Percentiles rank a stretch among this genome's conserved stretches.
Evolutionary conservation across 2,113 vertebrate species (phyloP).

Genomic region (Cheilinus undulatus): DNA sequence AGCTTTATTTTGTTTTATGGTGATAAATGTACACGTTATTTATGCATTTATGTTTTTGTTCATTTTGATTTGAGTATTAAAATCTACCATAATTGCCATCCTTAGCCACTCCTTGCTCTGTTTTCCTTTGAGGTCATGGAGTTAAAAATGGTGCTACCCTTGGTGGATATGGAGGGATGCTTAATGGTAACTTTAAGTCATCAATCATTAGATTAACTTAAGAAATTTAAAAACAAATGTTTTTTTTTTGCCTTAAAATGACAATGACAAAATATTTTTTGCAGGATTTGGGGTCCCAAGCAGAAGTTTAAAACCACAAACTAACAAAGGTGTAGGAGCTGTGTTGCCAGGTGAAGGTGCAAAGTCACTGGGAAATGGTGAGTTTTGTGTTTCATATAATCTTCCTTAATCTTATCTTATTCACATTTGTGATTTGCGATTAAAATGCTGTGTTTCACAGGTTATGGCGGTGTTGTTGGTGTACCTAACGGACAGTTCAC

Average conservation of each 20-base stretch:
- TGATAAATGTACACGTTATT: no score
- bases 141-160: slow-evolving; percentile 38
- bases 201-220: not conserved
- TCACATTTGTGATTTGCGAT: not conserved
- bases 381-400: not conserved
- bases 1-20: no score
- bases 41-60: no score
- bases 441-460: slow-evolving; percentile 40
- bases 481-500: slow-evolving; percentile 51
- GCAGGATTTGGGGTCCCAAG: slow-evolving; percentile 45
- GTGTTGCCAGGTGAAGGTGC: slow-evolving; percentile 28
- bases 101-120: not conserved
- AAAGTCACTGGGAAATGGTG: slow-evolving; percentile 22
- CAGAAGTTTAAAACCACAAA: slow-evolving; percentile 26
- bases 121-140: slow-evolving; percentile 49
- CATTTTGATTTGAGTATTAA: no score
- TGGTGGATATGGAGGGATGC: slow-evolving; percentile 43
- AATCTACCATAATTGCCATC: not conserved
- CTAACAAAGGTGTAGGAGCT: slow-evolving; percentile 57
- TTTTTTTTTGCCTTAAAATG: not conserved
- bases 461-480: slow-evolving; percentile 54
- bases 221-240: not conserved
- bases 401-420: no score
- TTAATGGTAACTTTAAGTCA: slow-evolving; percentile 3
- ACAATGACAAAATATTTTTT: not conserved